Evolutionary conservation across 1,140 invertebrate genomes (phyloP).

Genomic region (Platyscapa corneri): DNA sequence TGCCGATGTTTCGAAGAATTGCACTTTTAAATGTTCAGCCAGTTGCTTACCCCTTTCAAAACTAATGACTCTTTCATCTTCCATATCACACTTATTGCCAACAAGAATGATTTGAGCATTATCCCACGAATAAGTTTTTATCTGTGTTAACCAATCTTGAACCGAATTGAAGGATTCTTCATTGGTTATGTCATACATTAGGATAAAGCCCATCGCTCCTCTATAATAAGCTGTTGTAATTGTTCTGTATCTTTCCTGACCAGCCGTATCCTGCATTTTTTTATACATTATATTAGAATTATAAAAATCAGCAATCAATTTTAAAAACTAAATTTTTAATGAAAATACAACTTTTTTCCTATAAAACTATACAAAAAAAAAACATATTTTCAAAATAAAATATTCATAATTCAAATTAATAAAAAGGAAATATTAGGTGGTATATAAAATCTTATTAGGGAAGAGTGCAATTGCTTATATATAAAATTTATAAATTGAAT

Average conservation of each 20-base stretch:
- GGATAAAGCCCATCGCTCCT: slow-evolving; percentile 99
- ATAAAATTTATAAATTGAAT: too few relatives aligned
- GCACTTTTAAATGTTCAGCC: slow-evolving; percentile 96
- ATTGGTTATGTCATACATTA: slow-evolving; percentile 99
- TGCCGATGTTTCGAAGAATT: slow-evolving; percentile 99
- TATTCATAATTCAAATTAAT: too few relatives aligned
- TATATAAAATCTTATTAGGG: too few relatives aligned
- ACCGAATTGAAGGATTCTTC: slow-evolving; percentile 99
- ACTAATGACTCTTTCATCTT: slow-evolving; percentile 98
- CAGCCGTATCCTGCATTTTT: slow-evolving; percentile 99
- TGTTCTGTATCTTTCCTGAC: slow-evolving; percentile 98
- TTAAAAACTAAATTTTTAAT: too few relatives aligned
- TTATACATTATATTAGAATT: too few relatives aligned
- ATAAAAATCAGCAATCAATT: too few relatives aligned
- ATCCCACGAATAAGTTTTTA: slow-evolving; percentile 99
- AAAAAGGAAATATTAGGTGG: too few relatives aligned
- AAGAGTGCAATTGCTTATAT: too few relatives aligned
- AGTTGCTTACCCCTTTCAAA: slow-evolving; percentile 97
- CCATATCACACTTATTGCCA: slow-evolving; percentile 99
- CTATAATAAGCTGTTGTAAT: slow-evolving; percentile 99
- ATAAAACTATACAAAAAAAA: too few relatives aligned
- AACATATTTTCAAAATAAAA: too few relatives aligned
- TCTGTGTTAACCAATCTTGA: slow-evolving; percentile 99
- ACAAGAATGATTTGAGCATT: slow-evolving; percentile 99
- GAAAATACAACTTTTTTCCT: too few relatives aligned